Percentiles rank a stretch among this genome's conserved stretches.
Evolutionary conservation across 2,113 vertebrate genomes (phyloP).

Genomic region (Meles meles): DNA sequence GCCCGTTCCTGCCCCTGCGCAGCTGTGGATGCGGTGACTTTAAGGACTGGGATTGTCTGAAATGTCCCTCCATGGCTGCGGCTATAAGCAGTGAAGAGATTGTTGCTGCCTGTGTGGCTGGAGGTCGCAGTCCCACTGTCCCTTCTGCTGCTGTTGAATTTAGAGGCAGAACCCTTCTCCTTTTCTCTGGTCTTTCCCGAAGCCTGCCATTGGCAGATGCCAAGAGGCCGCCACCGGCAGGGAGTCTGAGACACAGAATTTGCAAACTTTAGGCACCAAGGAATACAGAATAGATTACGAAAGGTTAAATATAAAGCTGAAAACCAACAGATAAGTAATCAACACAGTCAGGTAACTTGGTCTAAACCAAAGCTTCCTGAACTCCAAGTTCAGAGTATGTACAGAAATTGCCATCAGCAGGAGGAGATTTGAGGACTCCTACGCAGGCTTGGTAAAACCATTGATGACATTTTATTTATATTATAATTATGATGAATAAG

Average conservation of each 20-base stretch:
- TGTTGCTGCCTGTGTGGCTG: neutral
- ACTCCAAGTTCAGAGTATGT: neutral
- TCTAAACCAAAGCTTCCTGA: neutral
- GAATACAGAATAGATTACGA: neutral
- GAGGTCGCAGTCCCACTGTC: neutral
- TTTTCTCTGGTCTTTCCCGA: neutral
- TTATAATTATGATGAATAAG: neutral
- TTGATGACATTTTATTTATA: neutral
- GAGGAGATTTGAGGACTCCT: neutral
- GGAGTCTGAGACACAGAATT: neutral
- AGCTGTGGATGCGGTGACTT: neutral
- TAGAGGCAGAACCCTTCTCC: neutral
- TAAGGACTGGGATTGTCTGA: neutral
- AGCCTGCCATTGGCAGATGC: neutral
- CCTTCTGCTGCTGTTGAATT: neutral
- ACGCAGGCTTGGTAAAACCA: neutral
- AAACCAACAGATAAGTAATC: neutral
- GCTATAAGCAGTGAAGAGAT: neutral
- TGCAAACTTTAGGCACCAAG: neutral
- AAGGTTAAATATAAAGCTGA: neutral
- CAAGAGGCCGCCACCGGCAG: neutral
- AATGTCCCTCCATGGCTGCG: neutral
- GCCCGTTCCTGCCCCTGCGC: neutral
- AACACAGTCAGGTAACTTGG: neutral
- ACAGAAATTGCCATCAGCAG: neutral